phyloP scores from a whole-genome alignment of 2,113 vertebrate genomes.

The Spilogale gracilis region DNA sequence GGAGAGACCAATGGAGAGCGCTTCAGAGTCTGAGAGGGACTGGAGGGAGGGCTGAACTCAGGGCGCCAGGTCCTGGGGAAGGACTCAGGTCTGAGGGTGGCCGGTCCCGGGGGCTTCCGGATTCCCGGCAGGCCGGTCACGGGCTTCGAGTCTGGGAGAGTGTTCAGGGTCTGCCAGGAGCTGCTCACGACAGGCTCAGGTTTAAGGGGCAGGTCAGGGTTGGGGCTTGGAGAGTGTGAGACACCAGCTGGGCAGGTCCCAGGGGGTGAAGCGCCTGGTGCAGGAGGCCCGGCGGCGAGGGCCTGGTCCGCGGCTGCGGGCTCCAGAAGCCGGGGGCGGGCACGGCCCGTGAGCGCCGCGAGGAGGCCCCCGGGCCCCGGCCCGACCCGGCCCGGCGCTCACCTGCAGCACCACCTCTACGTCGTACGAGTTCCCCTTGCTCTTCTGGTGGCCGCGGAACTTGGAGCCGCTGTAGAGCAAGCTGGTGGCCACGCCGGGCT shows the following conservation, averaged over 20 bases:
- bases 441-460: slow-evolving; percentile 98
- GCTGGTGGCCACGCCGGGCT: slow-evolving; percentile 95
- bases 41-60: neutral
- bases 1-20: neutral
- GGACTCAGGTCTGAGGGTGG: neutral
- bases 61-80: neutral
- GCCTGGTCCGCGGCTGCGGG: slow-evolving; percentile 51
- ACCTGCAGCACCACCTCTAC: slow-evolving; percentile 98
- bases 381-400: slow-evolving; percentile 67
- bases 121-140: neutral
- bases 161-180: neutral
- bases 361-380: slow-evolving; percentile 55
- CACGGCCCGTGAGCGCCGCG: slow-evolving; percentile 51
- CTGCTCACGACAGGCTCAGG: neutral
- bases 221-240: slow-evolving; percentile 13
- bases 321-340: slow-evolving; percentile 55
- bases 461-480: slow-evolving; percentile 97
- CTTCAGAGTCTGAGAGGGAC: neutral
- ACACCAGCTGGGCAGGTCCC: slow-evolving; percentile 56
- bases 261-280: slow-evolving; percentile 58
- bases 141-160: slow-evolving; percentile 44
- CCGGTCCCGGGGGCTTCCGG: slow-evolving; percentile 33
- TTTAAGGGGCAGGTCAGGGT: neutral
- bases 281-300: slow-evolving; percentile 60
- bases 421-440: slow-evolving; percentile 98